These are phyloP conservation scores for Reticulitermes speratus DNA, from an alignment of 1,140 invertebrate species.

Conservation along the genomic window DNA sequence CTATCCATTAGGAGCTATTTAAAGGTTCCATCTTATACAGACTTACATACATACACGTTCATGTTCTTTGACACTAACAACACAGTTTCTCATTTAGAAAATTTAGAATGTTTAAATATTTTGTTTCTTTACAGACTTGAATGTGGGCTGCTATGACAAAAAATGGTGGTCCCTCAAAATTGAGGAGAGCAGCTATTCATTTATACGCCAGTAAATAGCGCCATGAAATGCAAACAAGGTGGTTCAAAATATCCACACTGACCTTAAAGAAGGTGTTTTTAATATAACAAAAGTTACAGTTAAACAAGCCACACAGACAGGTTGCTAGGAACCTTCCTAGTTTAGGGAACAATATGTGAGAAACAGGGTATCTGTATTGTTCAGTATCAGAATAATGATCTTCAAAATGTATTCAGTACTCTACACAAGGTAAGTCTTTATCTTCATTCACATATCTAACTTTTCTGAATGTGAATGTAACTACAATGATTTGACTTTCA, in stretches of 20 bases:
- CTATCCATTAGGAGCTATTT: constrained; percentile 1
- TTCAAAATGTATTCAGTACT: too few relatives aligned
- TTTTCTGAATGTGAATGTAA: too few relatives aligned
- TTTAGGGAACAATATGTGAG: background rate
- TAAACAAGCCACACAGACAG: background rate
- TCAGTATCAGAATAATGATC: background rate
- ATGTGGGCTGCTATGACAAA: background rate
- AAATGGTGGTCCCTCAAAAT: background rate
- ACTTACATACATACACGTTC: background rate
- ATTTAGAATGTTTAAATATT: constrained; percentile 2
- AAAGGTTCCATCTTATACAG: constrained; percentile 4
- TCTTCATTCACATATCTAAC: too few relatives aligned
- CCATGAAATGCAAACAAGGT: background rate
- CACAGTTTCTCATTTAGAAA: background rate
- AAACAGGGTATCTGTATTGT: background rate
- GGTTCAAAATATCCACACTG: background rate
- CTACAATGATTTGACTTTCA: too few relatives aligned
- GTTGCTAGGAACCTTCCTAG: background rate
- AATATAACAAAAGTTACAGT: background rate
- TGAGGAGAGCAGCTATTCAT: background rate
- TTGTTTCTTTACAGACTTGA: background rate
- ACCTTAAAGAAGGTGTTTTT: background rate
- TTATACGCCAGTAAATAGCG: background rate
- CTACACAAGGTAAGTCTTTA: too few relatives aligned
- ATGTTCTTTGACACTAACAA: background rate